A percentile compares a stretch with the other conserved stretches of the same genome.
These are phyloP conservation scores for Eulithis testata DNA, from an alignment of 2,888 invertebrate species.

Conservation along the genomic window DNA sequence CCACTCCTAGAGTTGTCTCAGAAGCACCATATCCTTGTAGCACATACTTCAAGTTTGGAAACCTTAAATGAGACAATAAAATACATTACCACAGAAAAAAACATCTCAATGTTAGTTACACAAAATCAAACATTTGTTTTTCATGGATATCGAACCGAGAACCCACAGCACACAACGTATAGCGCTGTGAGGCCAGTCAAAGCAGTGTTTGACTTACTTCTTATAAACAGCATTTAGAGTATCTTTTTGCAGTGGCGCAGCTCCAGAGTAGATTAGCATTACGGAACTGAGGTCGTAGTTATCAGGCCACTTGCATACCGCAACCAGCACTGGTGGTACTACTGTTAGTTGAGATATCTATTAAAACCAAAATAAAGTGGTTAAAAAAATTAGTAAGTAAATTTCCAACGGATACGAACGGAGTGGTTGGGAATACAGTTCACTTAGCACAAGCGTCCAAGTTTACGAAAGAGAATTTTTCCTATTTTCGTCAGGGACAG, in stretches of 20 bases:
- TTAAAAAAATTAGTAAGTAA: no score
- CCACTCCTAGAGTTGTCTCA: slow-evolving; percentile 57
- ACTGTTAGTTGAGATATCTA: slow-evolving; percentile 58
- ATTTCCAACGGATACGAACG: no score
- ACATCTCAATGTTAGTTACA: no score
- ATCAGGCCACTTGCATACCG: slow-evolving; percentile 54
- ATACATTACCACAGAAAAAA: no score
- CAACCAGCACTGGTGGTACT: slow-evolving; percentile 68
- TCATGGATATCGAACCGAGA: no score
- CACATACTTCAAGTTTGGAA: slow-evolving; percentile 57
- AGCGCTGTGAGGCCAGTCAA: no score
- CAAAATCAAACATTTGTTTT: no score
- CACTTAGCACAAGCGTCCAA: no score
- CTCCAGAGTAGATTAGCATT: slow-evolving; percentile 56
- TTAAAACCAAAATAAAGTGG: background rate
- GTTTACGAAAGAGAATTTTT: no score
- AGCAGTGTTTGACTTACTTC: slow-evolving; percentile 51
- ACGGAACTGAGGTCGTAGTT: slow-evolving; percentile 65
- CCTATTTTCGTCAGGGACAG: no score
- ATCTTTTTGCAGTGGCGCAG: slow-evolving; percentile 68
- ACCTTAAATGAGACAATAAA: slow-evolving; percentile 50
- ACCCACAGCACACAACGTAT: no score
- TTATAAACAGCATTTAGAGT: slow-evolving; percentile 52
- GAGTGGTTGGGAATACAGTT: no score
- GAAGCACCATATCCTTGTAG: slow-evolving; percentile 71